Evolutionary conservation across 1,140 invertebrate species (phyloP), one percentile per base, ranked within the genome.

Genomic region (Platyura marginata): DNA sequence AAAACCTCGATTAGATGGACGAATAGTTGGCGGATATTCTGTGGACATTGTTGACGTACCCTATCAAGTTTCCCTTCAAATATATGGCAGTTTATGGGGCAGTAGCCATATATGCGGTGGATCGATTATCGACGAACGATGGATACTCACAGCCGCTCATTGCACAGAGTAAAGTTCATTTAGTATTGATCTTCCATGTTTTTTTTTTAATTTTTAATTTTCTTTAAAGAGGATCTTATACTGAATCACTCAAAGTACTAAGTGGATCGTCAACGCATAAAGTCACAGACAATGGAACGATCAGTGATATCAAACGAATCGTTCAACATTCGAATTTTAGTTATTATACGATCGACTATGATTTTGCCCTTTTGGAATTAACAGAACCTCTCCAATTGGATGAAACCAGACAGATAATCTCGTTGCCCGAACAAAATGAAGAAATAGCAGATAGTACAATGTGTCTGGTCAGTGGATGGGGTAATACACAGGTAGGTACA

Each of bases 31-130:
- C 4, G 66, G 67, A 0, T 48, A 55, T 32, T 49, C 54, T n/a
- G 61, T 64, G 5, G 53, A 56, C 13, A 66, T 67, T 13, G 57
- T 63, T 21, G 51, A 64, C 44, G 57, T 65, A 42, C 67, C 67
- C 0, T 60, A 67, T 46, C 66, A 68, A 48, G 55, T 69, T 6
- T 67, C 66, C 2, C 33, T 67, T 42, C 59, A 64, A 44, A n/a
- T n/a, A n/a, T n/a, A n/a, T n/a, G n/a, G n/a, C n/a, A n/a, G n/a
- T n/a, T n/a, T n/a, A n/a, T n/a, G n/a, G n/a, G 56, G 52, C 11
- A 42, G 42, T 0, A 42, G 46, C 3, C 66, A 68, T 39, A 54
- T 62, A 29, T 86, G 82, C 52, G 80, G 79, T 1, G 80, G 72
- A 3, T 77, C 74, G 11, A 57, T 86, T 19, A 77, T 84, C 50